Percentiles rank a stretch among this genome's conserved stretches.
Evolutionary conservation across 2,113 vertebrate genomes (phyloP).

Genomic region (Spea bombifrons): DNA sequence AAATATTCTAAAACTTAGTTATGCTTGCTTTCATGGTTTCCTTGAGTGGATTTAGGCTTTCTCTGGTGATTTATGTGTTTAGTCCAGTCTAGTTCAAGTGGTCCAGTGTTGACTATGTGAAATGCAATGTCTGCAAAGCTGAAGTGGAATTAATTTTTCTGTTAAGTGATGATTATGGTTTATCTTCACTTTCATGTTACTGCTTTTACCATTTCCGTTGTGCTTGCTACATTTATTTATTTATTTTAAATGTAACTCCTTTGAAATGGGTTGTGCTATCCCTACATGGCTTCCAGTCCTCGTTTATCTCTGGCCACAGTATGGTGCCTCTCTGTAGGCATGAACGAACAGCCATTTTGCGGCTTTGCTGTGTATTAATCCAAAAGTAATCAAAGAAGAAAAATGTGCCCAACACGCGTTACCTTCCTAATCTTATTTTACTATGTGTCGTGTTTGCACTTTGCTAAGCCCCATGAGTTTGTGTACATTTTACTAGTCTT

Average conservation of each 20-base stretch:
- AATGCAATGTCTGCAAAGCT: too few species aligned
- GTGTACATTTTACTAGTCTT: not conserved
- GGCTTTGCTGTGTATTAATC: slow-evolving; percentile 15
- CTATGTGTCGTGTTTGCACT: not conserved
- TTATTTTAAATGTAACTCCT: not conserved
- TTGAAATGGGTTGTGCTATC: not conserved
- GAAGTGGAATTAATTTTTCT: slow-evolving; percentile 8
- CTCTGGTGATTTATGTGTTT: too few species aligned
- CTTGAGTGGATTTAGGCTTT: too few species aligned
- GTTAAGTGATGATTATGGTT: not conserved
- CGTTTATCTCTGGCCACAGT: slow-evolving; percentile 3
- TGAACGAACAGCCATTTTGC: not conserved
- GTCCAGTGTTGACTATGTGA: not conserved
- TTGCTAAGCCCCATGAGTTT: not conserved
- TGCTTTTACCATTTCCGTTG: not conserved
- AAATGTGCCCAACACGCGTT: not conserved
- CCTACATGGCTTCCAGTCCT: not conserved
- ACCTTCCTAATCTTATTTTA: not conserved
- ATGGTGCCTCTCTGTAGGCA: not conserved
- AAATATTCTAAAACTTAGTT: too few species aligned
- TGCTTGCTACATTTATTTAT: not conserved
- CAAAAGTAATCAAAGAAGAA: slow-evolving; percentile 3
- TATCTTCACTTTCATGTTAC: not conserved
- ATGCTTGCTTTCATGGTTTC: too few species aligned
- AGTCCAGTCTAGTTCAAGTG: not conserved